Percentiles rank a stretch among this genome's conserved stretches.
phyloP scores from a whole-genome alignment of 2,888 invertebrate species.

The Caenorhabditis sinica region DNA sequence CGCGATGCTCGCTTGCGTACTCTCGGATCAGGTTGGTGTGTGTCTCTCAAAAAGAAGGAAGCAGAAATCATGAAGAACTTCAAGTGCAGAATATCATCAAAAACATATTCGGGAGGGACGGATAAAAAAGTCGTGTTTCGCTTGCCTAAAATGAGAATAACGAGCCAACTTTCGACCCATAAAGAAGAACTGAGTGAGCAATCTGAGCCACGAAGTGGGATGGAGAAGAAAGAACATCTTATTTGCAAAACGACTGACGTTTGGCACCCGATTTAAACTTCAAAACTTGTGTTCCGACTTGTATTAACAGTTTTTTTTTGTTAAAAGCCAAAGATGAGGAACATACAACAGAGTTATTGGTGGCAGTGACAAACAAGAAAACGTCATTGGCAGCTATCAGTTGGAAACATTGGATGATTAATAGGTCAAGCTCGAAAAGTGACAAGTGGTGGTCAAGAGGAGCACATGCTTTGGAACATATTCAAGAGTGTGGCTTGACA shows the following conservation, averaged over 20 bases:
- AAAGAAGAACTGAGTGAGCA: constrained; percentile 32
- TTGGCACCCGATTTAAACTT: constrained; percentile 41
- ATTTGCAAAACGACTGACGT: constrained; percentile 40
- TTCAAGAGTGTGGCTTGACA: constrained; percentile 22
- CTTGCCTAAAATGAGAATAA: constrained; percentile 49
- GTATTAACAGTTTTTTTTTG: constrained; percentile 18
- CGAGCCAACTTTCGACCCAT: constrained; percentile 47
- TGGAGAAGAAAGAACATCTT: constrained; percentile 27
- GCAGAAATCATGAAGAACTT: constrained; percentile 43
- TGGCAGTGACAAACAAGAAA: constrained; percentile 17
- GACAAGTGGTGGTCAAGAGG: constrained; percentile 29
- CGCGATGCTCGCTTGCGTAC: no score
- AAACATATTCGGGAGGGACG: constrained; percentile 24
- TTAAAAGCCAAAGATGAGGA: constrained; percentile 9
- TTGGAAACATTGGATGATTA: constrained; percentile 39
- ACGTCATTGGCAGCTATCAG: constrained; percentile 7
- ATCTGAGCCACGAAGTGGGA: constrained; percentile 8
- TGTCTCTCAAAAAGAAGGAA: not conserved
- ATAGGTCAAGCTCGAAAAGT: constrained; percentile 9
- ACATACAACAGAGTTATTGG: not conserved
- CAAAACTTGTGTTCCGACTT: constrained; percentile 37
- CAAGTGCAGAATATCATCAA: constrained; percentile 51
- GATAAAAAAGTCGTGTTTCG: constrained; percentile 39
- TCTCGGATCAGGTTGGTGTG: no score
- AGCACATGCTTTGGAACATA: constrained; percentile 22